phyloP scores from a whole-genome alignment of 2,113 vertebrate genomes.

The Pelodiscus sinensis region DNA sequence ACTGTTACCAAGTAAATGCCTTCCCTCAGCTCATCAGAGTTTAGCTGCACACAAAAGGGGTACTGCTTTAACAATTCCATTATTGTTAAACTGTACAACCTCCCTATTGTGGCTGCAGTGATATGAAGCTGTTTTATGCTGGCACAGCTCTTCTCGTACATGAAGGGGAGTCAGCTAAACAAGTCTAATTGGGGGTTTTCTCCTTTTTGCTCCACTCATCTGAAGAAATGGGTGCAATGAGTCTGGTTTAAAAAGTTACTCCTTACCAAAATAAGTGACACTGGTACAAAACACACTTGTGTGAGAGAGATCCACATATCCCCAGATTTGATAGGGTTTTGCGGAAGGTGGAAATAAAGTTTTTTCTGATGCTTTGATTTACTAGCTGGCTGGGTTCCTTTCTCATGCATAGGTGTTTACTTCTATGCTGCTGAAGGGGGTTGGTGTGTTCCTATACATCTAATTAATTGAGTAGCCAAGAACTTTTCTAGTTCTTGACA shows the following conservation, averaged over 20 bases:
- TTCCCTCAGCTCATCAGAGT: not conserved
- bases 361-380: not conserved
- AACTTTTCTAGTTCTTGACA: not conserved
- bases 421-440: not conserved
- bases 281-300: not conserved
- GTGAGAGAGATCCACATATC: not conserved
- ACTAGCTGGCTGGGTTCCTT: not conserved
- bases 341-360: not conserved
- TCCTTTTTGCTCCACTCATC: too few relatives aligned
- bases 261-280: not conserved
- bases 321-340: not conserved
- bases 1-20: not conserved
- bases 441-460: not conserved
- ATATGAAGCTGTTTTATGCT: not conserved
- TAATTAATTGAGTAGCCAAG: not conserved
- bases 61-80: not conserved
- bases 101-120: not conserved
- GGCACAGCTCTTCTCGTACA: not conserved
- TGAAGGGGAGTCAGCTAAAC: not conserved
- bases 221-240: too few relatives aligned
- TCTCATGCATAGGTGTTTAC: not conserved
- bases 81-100: not conserved
- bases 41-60: not conserved
- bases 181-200: too few relatives aligned
- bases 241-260: not conserved